Conservation (phyloP, 2,888 invertebrate genomes). For the Drosophila recens region DNA sequence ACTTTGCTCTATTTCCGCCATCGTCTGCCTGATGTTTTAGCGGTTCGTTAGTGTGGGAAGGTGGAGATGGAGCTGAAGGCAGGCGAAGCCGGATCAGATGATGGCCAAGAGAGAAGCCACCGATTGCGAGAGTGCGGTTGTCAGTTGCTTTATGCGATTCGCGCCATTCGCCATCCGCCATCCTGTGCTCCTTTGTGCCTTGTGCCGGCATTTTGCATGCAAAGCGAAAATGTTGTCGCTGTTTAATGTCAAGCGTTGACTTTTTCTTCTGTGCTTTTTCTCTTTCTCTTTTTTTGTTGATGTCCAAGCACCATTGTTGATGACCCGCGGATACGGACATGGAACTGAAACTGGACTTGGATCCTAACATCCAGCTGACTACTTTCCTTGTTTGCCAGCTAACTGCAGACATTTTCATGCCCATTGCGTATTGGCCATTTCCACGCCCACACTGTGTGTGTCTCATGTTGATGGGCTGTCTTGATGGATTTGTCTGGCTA, state of each 20-base stretch:
- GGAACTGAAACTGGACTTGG: conserved; percentile 9
- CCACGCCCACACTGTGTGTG: conserved; percentile 20
- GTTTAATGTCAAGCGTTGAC: conserved; percentile 78
- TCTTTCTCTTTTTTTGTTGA: not conserved
- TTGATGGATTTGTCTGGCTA: conserved; percentile 76
- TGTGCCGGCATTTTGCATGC: conserved; percentile 74
- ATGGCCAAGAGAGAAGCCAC: conserved; percentile 45
- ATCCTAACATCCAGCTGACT: conserved; percentile 34
- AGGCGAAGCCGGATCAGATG: conserved; percentile 54
- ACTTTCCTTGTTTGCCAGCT: conserved; percentile 54
- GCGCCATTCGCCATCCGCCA: conserved; percentile 22
- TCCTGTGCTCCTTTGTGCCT: conserved; percentile 69
- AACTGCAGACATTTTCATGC: conserved; percentile 73
- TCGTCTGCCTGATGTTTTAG: conserved; percentile 75
- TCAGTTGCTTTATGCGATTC: conserved; percentile 75
- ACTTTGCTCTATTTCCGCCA: conserved; percentile 81
- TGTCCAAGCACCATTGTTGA: conserved; percentile 37
- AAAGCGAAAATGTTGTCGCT: conserved; percentile 79
- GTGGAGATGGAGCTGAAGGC: conserved; percentile 6
- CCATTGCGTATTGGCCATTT: conserved; percentile 52
- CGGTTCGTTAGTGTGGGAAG: conserved; percentile 61
- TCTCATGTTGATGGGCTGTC: conserved; percentile 54
- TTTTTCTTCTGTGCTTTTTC: conserved; percentile 35
- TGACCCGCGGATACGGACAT: conserved; percentile 27
- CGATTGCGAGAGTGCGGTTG: conserved; percentile 55